Base-by-base conservation (phyloP, 2,888 invertebrate species). In the Scaptomyza caliginosa region DNA sequence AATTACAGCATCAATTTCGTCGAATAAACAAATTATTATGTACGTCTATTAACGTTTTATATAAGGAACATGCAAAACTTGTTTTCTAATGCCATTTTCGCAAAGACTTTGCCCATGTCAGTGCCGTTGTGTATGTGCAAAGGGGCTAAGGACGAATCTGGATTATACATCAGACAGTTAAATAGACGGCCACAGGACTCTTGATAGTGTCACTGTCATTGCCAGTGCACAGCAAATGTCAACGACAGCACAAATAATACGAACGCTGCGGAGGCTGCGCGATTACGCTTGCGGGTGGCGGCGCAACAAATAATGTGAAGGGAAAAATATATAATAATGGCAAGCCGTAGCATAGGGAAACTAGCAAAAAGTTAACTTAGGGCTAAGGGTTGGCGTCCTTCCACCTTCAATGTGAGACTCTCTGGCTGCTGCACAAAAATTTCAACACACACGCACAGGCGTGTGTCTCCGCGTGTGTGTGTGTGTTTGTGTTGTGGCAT, bases 161-260 rank as follows among this genome's bases (percentile, higher is more conserved):
- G 30, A 51, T n/a, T 56, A 63, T 62, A 69, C 54, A 70, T 49
- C 43, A 65, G 48, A 50, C 55, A 42, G 55, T 49, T 64, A 39
- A 66, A 40, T 42, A 67, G 72, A 60, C 65, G 59, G 48, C 46
- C 67, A 56, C 45, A 59, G 63, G 57, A 60, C 56, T 58, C 71
- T 67, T 74, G 77, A 69, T 82, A 81, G 82, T 83, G 84, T 83
- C 84, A 86, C 85, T 81, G 83, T 85, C 83, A 83, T 82, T 85
- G 87, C 72, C 83, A 83, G 34, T 71, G 67, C 73, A 74, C 49
- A 68, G 65, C 64, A 69, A 66, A 60, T 57, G 58, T 66, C 60
- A 74, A 69, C 59, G 75, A 51, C 74, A 73, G 62, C 38, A 51
- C 45, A 64, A 67, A 63, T 42, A 49, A 63, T 30, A 28, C 38